A percentile compares a stretch with the other conserved stretches of the same genome.
Conservation (phyloP, 1,140 invertebrate species). For the Trichonephila inaurata region DNA sequence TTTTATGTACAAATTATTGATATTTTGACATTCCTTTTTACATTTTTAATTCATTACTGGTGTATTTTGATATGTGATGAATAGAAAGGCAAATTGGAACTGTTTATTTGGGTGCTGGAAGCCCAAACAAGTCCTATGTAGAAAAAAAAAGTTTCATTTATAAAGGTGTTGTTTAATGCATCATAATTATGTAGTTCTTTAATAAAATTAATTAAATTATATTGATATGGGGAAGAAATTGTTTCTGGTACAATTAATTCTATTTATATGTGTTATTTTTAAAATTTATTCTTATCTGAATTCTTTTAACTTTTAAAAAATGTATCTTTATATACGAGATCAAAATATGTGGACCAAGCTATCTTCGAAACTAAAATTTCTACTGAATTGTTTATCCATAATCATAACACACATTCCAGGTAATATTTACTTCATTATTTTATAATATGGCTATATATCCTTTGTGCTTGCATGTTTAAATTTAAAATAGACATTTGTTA, state of each 20-base stretch:
- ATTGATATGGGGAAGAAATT: neutral
- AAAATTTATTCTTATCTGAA: no score
- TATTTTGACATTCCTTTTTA: conserved; percentile 18
- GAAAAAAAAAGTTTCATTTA: neutral
- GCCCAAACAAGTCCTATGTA: neutral
- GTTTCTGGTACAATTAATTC: neutral
- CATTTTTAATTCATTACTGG: neutral
- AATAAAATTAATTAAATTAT: neutral
- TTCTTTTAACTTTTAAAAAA: no score
- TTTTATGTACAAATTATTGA: conserved; percentile 6
- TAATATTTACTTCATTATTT: neutral
- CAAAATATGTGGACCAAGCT: no score
- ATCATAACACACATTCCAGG: neutral
- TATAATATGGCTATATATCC: neutral
- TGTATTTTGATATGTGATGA: neutral
- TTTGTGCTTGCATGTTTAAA: neutral
- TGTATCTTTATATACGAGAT: no score
- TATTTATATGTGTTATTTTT: no score
- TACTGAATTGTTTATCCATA: neutral
- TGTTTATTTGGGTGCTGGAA: conserved; percentile 11
- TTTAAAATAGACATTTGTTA: neutral
- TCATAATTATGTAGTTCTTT: no score
- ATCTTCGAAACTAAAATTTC: no score
- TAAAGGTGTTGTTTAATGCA: no score
- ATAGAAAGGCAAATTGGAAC: neutral